These are phyloP conservation scores for Temnothorax unifasciatus DNA, from an alignment of 2,888 invertebrate genomes.

Conservation along the genomic window DNA sequence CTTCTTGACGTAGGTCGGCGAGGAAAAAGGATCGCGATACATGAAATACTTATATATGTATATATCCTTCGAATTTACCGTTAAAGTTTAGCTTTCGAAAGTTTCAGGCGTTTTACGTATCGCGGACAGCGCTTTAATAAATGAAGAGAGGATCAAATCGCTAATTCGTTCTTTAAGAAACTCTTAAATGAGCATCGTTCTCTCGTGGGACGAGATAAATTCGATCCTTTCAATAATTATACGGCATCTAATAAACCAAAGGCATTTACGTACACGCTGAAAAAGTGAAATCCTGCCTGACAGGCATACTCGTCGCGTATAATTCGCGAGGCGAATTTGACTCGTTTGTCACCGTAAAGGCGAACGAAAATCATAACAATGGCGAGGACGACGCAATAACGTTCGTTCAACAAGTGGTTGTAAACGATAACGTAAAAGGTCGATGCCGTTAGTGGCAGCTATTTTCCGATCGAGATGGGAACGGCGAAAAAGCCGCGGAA, in stretches of 20 bases:
- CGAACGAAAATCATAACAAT: slow-evolving; percentile 3
- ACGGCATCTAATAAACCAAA: not conserved
- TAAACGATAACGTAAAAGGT: slow-evolving; percentile 47
- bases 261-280: not conserved
- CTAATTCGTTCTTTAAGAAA: not conserved
- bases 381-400: slow-evolving; percentile 27
- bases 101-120: not conserved
- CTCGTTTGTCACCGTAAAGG: not conserved
- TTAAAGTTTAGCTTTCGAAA: not conserved
- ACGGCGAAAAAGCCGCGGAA: slow-evolving; percentile 45
- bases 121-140: not conserved
- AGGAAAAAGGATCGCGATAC: not conserved
- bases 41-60: not conserved
- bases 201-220: not conserved
- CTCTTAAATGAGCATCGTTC: not conserved
- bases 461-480: slow-evolving; percentile 51
- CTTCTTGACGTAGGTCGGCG: not conserved
- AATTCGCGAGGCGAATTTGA: not conserved
- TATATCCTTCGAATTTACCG: slow-evolving; percentile 3
- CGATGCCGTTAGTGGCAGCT: slow-evolving; percentile 45
- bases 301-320: too few species aligned
- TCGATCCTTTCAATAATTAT: not conserved
- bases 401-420: slow-evolving; percentile 56
- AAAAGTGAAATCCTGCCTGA: not conserved
- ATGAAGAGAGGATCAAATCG: not conserved